These are phyloP conservation scores for Cygnus atratus DNA, from an alignment of 2,113 vertebrate species.

Conservation along the genomic window DNA sequence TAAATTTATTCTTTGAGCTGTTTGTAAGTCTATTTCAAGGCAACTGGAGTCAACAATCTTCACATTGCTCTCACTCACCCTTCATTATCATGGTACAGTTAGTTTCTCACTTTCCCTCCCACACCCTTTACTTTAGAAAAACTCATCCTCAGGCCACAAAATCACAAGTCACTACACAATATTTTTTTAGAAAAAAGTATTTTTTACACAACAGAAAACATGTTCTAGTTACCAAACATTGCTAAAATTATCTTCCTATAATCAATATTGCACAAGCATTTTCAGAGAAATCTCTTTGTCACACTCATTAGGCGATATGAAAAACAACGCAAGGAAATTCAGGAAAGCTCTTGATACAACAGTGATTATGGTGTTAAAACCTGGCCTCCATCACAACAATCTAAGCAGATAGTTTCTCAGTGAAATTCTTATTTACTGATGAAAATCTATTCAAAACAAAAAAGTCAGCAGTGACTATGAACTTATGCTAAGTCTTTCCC, in stretches of 20 bases:
- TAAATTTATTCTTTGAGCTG: slow-evolving; percentile 16
- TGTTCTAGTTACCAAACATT: not conserved
- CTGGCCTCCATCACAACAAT: not conserved
- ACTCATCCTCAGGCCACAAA: not conserved
- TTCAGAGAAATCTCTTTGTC: not conserved
- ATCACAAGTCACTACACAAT: not conserved
- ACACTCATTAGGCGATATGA: not conserved
- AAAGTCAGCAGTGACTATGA: not conserved
- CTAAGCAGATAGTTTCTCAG: not conserved
- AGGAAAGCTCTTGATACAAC: not conserved
- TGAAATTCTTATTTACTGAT: not conserved
- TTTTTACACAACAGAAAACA: not conserved
- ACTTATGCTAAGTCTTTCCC: not conserved
- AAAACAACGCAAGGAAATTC: not conserved
- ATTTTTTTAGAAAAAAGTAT: not conserved
- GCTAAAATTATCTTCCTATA: not conserved
- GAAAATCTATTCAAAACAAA: not conserved
- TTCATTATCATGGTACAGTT: not conserved
- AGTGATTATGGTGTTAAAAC: not conserved
- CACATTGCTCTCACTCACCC: not conserved
- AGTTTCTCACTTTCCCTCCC: not conserved
- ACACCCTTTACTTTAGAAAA: not conserved
- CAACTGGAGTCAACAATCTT: not conserved
- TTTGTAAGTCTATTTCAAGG: not conserved
- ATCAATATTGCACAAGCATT: not conserved